Conservation (phyloP, 1,140 invertebrate species). For the Ceratosolen fusciceps region DNA sequence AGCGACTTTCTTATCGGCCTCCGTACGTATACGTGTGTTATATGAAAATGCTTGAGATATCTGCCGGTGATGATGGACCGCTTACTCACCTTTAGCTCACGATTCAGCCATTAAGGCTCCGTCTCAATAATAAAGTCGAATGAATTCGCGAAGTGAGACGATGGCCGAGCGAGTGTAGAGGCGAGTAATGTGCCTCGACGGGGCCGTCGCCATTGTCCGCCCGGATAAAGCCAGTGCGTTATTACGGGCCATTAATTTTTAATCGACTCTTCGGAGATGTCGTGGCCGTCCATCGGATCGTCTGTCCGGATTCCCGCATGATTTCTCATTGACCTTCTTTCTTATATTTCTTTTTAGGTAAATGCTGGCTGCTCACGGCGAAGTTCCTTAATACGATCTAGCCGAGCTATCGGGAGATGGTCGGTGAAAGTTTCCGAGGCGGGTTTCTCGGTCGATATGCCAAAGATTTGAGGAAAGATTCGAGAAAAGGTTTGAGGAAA, state of each 20-base stretch:
- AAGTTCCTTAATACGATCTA: constrained; percentile 44
- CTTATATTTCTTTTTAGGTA: neutral
- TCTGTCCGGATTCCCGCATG: neutral
- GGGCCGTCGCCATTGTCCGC: neutral
- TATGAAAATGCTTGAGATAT: neutral
- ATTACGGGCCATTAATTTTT: constrained; percentile 41
- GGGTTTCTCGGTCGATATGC: constrained; percentile 10
- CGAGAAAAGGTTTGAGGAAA: neutral
- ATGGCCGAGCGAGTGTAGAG: neutral
- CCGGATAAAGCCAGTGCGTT: neutral
- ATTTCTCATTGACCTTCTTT: neutral
- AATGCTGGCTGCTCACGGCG: neutral
- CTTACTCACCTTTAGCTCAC: neutral
- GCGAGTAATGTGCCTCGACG: no score
- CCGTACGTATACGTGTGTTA: neutral
- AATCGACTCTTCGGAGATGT: neutral
- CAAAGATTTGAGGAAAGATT: neutral
- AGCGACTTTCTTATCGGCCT: neutral
- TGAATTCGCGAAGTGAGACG: neutral
- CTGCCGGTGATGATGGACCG: neutral
- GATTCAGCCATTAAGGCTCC: neutral
- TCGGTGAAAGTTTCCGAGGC: neutral
- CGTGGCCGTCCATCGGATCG: neutral
- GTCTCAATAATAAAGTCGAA: neutral
- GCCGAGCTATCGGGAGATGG: neutral